Evolutionary conservation across 2,888 invertebrate species (phyloP).

Genomic region (Leptinotarsa rubiginosa): DNA sequence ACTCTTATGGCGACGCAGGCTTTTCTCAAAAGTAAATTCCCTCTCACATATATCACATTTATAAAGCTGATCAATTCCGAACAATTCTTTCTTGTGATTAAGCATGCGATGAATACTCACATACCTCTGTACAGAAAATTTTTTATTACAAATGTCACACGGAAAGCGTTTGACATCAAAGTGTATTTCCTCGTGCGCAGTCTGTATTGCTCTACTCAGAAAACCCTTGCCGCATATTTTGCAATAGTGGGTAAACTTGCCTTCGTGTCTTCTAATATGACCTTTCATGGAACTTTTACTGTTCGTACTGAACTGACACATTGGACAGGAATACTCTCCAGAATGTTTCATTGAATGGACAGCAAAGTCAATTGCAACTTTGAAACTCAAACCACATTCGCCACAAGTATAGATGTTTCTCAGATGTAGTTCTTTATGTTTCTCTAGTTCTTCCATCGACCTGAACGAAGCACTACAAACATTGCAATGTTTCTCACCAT

Average conservation of each 20-base stretch:
- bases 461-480: slow-evolving; percentile 45
- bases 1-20: slow-evolving; percentile 58
- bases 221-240: slow-evolving; percentile 58
- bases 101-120: slow-evolving; percentile 55
- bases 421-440: slow-evolving; percentile 54
- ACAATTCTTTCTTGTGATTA: slow-evolving; percentile 59
- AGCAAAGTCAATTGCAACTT: slow-evolving; percentile 45
- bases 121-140: slow-evolving; percentile 56
- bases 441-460: slow-evolving; percentile 26
- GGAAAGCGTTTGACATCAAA: slow-evolving; percentile 56
- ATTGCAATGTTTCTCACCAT: slow-evolving; percentile 41
- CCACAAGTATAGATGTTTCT: slow-evolving; percentile 53
- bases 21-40: slow-evolving; percentile 58
- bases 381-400: slow-evolving; percentile 54
- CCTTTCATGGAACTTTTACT: slow-evolving; percentile 47
- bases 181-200: slow-evolving; percentile 59
- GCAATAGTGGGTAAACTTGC: slow-evolving; percentile 53
- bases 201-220: slow-evolving; percentile 48
- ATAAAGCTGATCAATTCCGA: slow-evolving; percentile 54
- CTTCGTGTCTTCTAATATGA: slow-evolving; percentile 53
- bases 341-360: slow-evolving; percentile 50
- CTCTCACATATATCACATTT: slow-evolving; percentile 57
- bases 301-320: slow-evolving; percentile 50
- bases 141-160: slow-evolving; percentile 60
- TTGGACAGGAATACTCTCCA: slow-evolving; percentile 48